A percentile compares a stretch with the other conserved stretches of the same genome.
Conservation (phyloP, 2,888 invertebrate species). For the Campoplex nolae region DNA sequence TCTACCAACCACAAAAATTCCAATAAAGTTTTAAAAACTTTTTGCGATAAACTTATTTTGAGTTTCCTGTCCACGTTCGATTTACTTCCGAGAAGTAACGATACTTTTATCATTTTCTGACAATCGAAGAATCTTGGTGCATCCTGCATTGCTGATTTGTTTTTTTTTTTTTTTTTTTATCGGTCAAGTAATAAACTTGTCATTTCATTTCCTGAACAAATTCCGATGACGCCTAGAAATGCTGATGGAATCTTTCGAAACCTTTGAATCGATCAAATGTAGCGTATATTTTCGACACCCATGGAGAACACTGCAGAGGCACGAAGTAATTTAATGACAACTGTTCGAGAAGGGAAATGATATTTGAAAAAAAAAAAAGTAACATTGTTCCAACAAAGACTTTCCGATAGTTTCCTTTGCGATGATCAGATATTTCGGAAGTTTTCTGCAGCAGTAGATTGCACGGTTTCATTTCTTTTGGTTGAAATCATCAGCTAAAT, state of each 20-base stretch:
- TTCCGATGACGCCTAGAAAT: not conserved
- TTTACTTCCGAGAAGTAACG: not conserved
- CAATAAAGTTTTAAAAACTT: not conserved
- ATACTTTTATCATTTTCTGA: not conserved
- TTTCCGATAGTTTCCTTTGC: not conserved
- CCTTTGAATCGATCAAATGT: not conserved
- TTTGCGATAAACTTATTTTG: not conserved
- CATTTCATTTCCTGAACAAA: not conserved
- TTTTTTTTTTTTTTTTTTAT: not conserved
- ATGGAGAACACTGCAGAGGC: too few relatives aligned
- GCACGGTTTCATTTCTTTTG: not conserved
- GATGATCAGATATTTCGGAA: too few relatives aligned
- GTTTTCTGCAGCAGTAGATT: not conserved
- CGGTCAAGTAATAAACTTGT: not conserved
- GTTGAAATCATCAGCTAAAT: not conserved
- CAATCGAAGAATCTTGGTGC: not conserved
- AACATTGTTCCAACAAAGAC: not conserved
- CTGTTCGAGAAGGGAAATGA: too few relatives aligned
- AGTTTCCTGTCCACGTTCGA: not conserved
- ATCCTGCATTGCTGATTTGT: not conserved
- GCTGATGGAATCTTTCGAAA: not conserved
- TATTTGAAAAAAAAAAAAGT: not conserved
- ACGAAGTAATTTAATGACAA: too few relatives aligned
- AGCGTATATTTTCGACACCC: not conserved
- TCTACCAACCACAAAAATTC: not conserved